These are phyloP conservation scores for Manis pentadactyla DNA, from an alignment of 2,797 vertebrate genomes.

Conservation along the genomic window DNA sequence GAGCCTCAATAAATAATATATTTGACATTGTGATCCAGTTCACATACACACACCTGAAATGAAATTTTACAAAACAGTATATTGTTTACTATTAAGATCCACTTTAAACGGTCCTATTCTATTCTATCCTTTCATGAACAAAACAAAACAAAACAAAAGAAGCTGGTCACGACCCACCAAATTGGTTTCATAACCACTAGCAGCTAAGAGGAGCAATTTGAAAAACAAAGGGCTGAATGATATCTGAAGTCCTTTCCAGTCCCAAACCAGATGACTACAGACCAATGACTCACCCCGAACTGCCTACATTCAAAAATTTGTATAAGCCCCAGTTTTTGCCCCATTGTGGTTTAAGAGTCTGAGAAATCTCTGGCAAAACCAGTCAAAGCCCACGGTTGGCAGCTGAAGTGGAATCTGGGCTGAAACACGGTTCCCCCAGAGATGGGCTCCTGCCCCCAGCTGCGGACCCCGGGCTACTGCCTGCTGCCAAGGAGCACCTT, in stretches of 20 bases:
- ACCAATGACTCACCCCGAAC: not conserved
- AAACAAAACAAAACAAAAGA: not conserved
- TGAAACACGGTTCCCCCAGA: not conserved
- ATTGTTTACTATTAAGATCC: not conserved
- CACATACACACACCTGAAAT: not conserved
- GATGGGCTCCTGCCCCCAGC: accelerated
- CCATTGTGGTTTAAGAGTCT: not conserved
- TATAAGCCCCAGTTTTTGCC: not conserved
- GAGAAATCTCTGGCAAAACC: not conserved
- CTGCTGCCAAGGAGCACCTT: not conserved
- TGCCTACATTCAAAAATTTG: not conserved
- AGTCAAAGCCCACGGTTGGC: not conserved
- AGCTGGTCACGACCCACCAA: not conserved
- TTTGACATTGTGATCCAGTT: not conserved
- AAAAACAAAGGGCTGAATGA: slow-evolving; percentile 15
- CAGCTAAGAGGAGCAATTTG: not conserved
- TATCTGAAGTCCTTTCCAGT: not conserved
- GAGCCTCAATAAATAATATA: slow-evolving; percentile 32
- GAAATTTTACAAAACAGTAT: slow-evolving; percentile 4
- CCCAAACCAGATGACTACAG: not conserved
- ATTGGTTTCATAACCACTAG: slow-evolving; percentile 11
- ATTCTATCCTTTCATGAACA: not conserved
- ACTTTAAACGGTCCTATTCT: not conserved
- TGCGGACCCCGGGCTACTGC: accelerated
- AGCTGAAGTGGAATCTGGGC: not conserved